Evolutionary conservation across 2,113 vertebrate genomes (phyloP).

Genomic region (Hyla sarda): DNA sequence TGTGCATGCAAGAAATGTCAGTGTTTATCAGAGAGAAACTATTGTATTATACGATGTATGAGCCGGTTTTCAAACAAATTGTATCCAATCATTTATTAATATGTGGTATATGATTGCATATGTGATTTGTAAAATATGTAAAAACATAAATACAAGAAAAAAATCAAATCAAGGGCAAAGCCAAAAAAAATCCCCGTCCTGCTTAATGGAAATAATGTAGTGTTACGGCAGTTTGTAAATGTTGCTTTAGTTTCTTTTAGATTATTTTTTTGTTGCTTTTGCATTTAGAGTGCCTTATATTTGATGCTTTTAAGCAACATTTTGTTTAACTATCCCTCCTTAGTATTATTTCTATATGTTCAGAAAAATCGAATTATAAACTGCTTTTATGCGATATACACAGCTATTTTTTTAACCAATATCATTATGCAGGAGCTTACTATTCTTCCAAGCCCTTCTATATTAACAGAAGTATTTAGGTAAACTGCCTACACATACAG

Average conservation of each 20-base stretch:
- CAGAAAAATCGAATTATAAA: conserved; percentile 65
- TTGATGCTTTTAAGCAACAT: conserved; percentile 90
- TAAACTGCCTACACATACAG: neutral
- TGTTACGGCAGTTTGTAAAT: conserved; percentile 73
- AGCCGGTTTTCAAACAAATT: conserved; percentile 72
- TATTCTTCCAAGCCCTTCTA: conserved; percentile 72
- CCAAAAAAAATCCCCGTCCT: conserved; percentile 84
- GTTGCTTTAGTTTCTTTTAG: conserved; percentile 66
- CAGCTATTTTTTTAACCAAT: conserved; percentile 72
- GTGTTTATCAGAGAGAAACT: conserved; percentile 80
- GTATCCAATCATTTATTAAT: conserved; percentile 79
- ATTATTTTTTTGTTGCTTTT: conserved; percentile 80
- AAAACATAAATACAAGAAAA: conserved; percentile 54
- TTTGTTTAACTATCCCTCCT: conserved; percentile 84
- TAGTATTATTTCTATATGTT: conserved; percentile 75
- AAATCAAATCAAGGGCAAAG: conserved; percentile 77
- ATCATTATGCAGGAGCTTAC: conserved; percentile 68
- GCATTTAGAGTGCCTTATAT: conserved; percentile 99
- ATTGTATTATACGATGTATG: conserved; percentile 81
- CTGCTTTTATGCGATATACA: conserved; percentile 73
- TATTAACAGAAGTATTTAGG: conserved; percentile 63
- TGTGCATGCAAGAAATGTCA: conserved; percentile 83
- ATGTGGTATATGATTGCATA: conserved; percentile 77
- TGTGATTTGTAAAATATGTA: conserved; percentile 78
- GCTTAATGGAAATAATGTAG: conserved; percentile 71